Evolutionary conservation across 1,140 invertebrate genomes (phyloP).

Genomic region (Trichomalopsis sarcophagae): DNA sequence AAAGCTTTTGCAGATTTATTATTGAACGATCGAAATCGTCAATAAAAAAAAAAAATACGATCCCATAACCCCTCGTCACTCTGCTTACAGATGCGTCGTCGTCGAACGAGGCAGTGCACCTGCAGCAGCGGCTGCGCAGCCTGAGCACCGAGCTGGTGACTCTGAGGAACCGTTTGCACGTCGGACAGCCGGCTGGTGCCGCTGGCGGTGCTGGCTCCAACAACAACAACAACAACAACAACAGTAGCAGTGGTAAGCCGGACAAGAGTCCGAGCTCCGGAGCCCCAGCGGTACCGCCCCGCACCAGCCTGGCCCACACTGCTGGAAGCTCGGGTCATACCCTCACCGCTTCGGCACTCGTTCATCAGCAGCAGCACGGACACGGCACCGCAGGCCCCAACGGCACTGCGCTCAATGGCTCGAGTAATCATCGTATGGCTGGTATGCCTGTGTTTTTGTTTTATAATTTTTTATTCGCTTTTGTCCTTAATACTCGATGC

Average conservation of each 20-base stretch:
- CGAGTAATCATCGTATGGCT: constrained; percentile 69
- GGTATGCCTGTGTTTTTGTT: constrained; percentile 55
- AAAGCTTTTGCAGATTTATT: too few relatives aligned
- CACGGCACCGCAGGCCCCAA: constrained; percentile 56
- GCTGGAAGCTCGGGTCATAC: constrained; percentile 62
- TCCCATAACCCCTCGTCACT: not conserved
- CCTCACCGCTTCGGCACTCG: constrained; percentile 70
- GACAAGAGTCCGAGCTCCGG: constrained; percentile 45
- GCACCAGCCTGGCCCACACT: constrained; percentile 69
- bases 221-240: constrained; percentile 3
- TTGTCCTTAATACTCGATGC: too few relatives aligned
- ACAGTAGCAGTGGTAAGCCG: constrained; percentile 34
- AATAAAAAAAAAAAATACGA: too few relatives aligned
- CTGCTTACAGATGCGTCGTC: constrained; percentile 89
- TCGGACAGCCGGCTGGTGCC: constrained; percentile 74
- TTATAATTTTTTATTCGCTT: too few relatives aligned
- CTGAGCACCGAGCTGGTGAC: constrained; percentile 93
- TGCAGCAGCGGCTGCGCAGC: constrained; percentile 91
- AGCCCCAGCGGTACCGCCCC: constrained; percentile 72
- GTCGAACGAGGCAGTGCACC: constrained; percentile 93
- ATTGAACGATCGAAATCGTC: too few relatives aligned
- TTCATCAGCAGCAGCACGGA: constrained; percentile 70
- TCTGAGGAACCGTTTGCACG: constrained; percentile 88
- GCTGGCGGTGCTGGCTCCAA: constrained; percentile 57
- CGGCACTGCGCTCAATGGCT: constrained; percentile 52